Evolutionary conservation across 2,888 invertebrate species (phyloP), one percentile per base, ranked within the genome.

Genomic region (Eulithis testata): DNA sequence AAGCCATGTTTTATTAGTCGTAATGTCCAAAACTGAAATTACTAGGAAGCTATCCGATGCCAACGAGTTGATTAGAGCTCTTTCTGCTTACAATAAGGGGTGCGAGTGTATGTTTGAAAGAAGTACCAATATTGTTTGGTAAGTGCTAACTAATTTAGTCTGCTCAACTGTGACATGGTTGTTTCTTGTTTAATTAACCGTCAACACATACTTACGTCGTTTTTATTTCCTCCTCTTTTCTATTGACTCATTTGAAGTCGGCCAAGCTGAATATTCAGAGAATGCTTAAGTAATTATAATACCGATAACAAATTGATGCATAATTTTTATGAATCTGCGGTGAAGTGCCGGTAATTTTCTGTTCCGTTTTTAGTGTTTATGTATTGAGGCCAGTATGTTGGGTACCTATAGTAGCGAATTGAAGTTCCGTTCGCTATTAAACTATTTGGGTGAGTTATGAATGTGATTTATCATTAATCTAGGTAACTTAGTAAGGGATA

Each of bases 341-440:
- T 49, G 37, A 36, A 45, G 45, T 36, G 14, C 27, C 43, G n/a
- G 47, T 60, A 40, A 54, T 54, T 11, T 54, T 59, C n/a, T 27
- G 43, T 43, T 7, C 14, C n/a, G 40, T 61, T 61, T 50, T 55
- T 55, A 31, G 14, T 60, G 21, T 50, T 37, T 63, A 63, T 45
- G 45, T 56, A 51, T 56, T 51, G 31, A 45, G 37, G 55, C 12
- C 21, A 45, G 5, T 7, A 40, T 40, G 8, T 40, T 8, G 7
- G 45, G 11, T 43, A 60, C n/a, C 14, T 40, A 11, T 60, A 31
- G 44, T 56, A 31, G 58, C 27, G 57, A 60, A 50, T 58, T 44
- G 44, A 43, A 53, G 52, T 67, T 63, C 63, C 67, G 66, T 57
- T 61, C 60, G 37, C 21, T 11, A 8, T 27, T 43, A 12, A 53